A percentile compares a stretch with the other conserved stretches of the same genome.
phyloP scores from a whole-genome alignment of 2,113 vertebrate genomes.

The Triplophysa siluroides region DNA sequence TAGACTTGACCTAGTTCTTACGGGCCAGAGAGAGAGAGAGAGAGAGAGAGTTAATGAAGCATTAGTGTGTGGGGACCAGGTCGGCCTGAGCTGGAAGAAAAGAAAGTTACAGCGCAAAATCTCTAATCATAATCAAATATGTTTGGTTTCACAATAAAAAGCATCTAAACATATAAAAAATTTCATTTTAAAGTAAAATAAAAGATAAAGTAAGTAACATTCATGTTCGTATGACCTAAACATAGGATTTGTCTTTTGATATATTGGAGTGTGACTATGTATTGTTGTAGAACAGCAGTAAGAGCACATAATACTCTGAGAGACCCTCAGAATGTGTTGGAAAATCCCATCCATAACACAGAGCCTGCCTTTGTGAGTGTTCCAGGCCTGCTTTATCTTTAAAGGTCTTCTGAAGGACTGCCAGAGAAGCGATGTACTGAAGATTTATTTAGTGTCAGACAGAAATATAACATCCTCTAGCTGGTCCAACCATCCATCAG shows the following conservation, averaged over 20 bases:
- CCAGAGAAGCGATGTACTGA: slow-evolving; percentile 25
- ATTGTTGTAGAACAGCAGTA: not conserved
- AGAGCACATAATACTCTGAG: not conserved
- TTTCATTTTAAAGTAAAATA: too few species aligned
- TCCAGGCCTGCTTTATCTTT: slow-evolving; percentile 30
- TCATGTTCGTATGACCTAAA: not conserved
- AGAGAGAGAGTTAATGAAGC: not conserved
- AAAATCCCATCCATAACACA: slow-evolving; percentile 37
- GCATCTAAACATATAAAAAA: too few species aligned
- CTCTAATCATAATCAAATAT: not conserved
- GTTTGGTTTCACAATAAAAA: too few species aligned
- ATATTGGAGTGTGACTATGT: not conserved
- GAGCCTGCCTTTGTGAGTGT: slow-evolving; percentile 39
- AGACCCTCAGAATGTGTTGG: slow-evolving; percentile 7
- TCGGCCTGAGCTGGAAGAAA: not conserved
- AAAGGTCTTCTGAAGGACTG: slow-evolving; percentile 51
- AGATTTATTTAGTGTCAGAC: slow-evolving; percentile 46
- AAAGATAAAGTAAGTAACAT: too few species aligned
- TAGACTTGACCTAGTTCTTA: slow-evolving; percentile 45
- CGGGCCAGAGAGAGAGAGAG: not conserved
- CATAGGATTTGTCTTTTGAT: not conserved
- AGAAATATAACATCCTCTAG: slow-evolving; percentile 44
- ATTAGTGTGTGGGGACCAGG: not conserved
- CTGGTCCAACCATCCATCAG: slow-evolving; percentile 45
- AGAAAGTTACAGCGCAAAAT: not conserved